Evolutionary conservation across 2,888 invertebrate species (phyloP).

Genomic region (Malthinus flaveolus): DNA sequence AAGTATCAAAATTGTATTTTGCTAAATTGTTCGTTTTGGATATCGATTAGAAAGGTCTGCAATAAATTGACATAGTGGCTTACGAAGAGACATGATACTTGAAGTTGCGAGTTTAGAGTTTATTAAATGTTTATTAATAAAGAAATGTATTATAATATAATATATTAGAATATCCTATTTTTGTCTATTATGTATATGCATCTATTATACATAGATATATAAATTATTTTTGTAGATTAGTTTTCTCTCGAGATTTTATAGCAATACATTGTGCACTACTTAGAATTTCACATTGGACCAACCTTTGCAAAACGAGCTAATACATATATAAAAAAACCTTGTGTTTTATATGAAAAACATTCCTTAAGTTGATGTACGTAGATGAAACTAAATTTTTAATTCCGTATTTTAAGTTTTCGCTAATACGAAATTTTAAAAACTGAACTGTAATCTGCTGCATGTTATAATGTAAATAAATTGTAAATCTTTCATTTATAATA

Average conservation of each 20-base stretch:
- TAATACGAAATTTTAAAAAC: constrained; percentile 7
- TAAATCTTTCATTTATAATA: constrained; percentile 23
- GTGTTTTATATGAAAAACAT: constrained; percentile 16
- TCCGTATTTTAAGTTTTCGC: constrained; percentile 17
- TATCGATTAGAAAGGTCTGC: constrained; percentile 12
- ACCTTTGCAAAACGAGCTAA: constrained; percentile 30
- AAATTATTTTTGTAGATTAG: constrained; percentile 36
- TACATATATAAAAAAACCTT: background rate
- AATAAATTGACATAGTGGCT: constrained; percentile 42
- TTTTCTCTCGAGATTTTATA: constrained; percentile 38
- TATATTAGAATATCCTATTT: constrained; percentile 45
- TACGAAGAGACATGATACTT: constrained; percentile 38
- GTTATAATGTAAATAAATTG: constrained; percentile 20
- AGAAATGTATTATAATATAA: constrained; percentile 33
- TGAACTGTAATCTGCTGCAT: background rate
- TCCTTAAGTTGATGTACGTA: constrained; percentile 13
- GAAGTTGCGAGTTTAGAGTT: constrained; percentile 29
- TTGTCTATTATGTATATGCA: constrained; percentile 37
- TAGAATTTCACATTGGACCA: constrained; percentile 41
- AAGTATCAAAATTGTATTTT: background rate
- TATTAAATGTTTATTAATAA: constrained; percentile 36
- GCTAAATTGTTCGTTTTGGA: background rate
- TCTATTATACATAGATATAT: constrained; percentile 38
- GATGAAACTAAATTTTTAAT: constrained; percentile 13
- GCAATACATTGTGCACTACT: constrained; percentile 44